Conservation (phyloP, 35 echinoderm and acorn worm genomes). For the Stichopus chloronotus region DNA sequence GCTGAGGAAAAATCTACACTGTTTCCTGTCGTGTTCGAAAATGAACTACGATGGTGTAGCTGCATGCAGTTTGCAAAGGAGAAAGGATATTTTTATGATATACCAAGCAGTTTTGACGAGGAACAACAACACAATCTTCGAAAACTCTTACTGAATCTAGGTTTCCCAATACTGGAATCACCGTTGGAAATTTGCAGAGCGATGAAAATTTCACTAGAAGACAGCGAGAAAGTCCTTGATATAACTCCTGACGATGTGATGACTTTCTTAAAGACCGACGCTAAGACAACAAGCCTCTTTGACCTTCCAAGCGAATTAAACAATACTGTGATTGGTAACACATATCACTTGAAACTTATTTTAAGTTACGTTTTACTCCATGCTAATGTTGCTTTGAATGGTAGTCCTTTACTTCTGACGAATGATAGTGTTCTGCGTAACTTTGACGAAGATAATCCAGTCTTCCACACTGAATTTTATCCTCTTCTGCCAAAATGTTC, state of each 20-base stretch:
- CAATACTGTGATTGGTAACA: background rate
- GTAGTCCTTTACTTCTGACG: constrained; percentile 65
- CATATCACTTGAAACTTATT: background rate
- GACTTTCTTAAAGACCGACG: constrained; percentile 14
- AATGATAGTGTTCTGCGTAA: constrained; percentile 35
- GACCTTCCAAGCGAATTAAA: constrained; percentile 1
- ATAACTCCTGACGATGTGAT: constrained; percentile 40
- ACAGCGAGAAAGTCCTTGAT: constrained; percentile 30
- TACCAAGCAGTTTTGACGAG: background rate
- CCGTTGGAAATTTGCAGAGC: background rate
- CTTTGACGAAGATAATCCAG: constrained; percentile 7
- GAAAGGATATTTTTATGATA: constrained; percentile 38
- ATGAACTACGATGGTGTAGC: background rate
- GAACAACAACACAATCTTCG: background rate
- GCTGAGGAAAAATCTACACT: background rate
- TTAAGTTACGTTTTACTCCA: constrained; percentile 5
- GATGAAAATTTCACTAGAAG: constrained; percentile 6
- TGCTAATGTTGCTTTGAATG: constrained; percentile 32
- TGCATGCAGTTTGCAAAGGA: background rate
- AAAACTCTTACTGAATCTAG: constrained; percentile 2
- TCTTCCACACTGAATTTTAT: constrained; percentile 21
- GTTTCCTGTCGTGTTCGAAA: constrained; percentile 11
- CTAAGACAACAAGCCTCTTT: constrained; percentile 7
- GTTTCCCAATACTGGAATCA: constrained; percentile 26
- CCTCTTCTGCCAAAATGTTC: constrained; percentile 27